phyloP scores from a whole-genome alignment of 2,113 vertebrate genomes.

The Hyaena hyaena region DNA sequence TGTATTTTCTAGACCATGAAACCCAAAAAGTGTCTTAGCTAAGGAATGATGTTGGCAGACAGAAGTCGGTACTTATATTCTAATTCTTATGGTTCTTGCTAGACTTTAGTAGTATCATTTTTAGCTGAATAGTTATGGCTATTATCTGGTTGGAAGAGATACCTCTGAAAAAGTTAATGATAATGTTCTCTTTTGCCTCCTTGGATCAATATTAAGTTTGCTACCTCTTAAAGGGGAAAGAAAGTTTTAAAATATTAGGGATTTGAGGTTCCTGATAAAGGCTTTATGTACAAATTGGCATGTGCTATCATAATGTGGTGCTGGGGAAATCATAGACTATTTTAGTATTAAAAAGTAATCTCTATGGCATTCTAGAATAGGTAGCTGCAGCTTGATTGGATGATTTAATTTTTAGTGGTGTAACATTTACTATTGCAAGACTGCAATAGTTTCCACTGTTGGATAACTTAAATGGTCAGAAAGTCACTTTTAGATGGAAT shows the following conservation, averaged over 20 bases:
- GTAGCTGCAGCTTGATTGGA: not conserved
- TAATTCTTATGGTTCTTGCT: not conserved
- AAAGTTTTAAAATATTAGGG: not conserved
- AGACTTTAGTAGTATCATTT: not conserved
- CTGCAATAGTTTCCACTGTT: not conserved
- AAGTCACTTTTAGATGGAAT: not conserved
- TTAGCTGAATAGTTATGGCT: not conserved
- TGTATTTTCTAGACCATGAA: not conserved
- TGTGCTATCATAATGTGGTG: not conserved
- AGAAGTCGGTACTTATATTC: not conserved
- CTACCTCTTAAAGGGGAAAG: not conserved
- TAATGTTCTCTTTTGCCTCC: not conserved
- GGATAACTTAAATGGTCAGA: not conserved
- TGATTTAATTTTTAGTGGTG: not conserved
- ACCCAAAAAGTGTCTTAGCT: not conserved
- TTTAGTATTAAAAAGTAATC: not conserved
- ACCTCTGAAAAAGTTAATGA: not conserved
- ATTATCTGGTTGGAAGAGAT: not conserved
- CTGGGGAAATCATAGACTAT: not conserved
- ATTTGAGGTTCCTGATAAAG: conserved; percentile 16
- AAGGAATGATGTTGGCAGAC: not conserved
- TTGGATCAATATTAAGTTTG: conserved; percentile 1
- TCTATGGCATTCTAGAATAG: not conserved
- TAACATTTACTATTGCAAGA: not conserved
- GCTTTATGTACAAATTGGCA: not conserved